Percentiles rank a stretch among this genome's conserved stretches.
Evolutionary conservation across 2,113 vertebrate genomes (phyloP).

Genomic region (Ploceus nigricollis): DNA sequence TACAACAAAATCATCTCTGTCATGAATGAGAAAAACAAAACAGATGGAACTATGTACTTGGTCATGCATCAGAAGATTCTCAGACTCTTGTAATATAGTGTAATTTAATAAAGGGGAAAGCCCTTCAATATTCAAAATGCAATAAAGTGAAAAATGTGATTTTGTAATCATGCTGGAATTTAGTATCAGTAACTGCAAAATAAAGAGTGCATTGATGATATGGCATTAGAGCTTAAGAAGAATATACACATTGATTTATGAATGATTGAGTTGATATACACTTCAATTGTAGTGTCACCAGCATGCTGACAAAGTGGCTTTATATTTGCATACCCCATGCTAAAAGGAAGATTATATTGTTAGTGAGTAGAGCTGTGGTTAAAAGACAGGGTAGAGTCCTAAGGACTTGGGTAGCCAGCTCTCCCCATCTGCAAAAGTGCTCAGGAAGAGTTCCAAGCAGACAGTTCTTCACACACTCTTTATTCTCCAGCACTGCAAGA

Average conservation of each 20-base stretch:
- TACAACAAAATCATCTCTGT: conserved; percentile 70
- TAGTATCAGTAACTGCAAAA: conserved; percentile 54
- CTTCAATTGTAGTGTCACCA: conserved; percentile 15
- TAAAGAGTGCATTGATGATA: conserved; percentile 50
- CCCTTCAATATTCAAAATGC: conserved; percentile 61
- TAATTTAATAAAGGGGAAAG: conserved; percentile 64
- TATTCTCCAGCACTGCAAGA: neutral
- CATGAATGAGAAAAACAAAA: conserved; percentile 70
- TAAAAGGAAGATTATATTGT: conserved; percentile 18
- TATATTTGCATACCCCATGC: neutral
- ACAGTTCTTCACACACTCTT: neutral
- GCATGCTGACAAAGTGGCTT: conserved; percentile 48
- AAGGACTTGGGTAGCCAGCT: neutral
- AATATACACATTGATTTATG: conserved; percentile 21
- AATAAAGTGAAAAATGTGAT: conserved; percentile 66
- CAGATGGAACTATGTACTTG: conserved; percentile 66
- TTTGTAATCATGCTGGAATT: conserved; percentile 70
- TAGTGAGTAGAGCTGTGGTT: neutral
- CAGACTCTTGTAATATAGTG: conserved; percentile 57
- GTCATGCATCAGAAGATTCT: conserved; percentile 70
- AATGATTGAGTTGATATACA: conserved; percentile 21
- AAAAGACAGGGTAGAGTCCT: neutral
- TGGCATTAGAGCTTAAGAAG: conserved; percentile 24
- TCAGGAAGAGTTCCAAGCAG: neutral
- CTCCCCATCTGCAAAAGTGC: neutral